A percentile compares a stretch with the other conserved stretches of the same genome.
phyloP scores from a whole-genome alignment of 2,797 vertebrate genomes.

The Melanotaenia trifasciata region DNA sequence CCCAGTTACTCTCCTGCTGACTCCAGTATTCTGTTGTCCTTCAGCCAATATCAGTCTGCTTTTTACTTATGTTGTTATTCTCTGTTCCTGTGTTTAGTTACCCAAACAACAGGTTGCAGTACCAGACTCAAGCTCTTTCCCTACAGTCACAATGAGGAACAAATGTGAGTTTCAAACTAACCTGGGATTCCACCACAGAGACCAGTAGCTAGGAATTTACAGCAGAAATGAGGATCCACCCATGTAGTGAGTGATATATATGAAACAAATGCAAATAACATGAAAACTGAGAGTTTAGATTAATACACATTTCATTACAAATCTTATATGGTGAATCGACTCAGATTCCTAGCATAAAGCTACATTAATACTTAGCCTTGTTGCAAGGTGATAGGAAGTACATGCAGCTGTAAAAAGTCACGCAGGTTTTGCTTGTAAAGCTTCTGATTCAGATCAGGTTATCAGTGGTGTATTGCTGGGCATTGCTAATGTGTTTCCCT shows the following conservation, averaged over 20 bases:
- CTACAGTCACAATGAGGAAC: conserved; percentile 91
- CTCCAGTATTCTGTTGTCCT: conserved; percentile 26
- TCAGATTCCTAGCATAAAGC: no score
- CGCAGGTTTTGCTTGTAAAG: no score
- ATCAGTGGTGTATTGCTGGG: no score
- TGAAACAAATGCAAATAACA: no score
- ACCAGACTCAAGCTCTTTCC: conserved; percentile 86
- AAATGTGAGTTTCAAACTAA: conserved; percentile 87
- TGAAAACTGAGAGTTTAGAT: no score
- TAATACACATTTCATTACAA: no score
- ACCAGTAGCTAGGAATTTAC: neutral
- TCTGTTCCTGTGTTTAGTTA: conserved; percentile 70
- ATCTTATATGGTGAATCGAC: no score
- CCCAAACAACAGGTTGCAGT: conserved; percentile 85
- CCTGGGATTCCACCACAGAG: neutral
- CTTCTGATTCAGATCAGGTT: no score
- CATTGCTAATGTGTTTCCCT: no score
- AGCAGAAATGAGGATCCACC: neutral
- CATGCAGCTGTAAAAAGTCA: no score
- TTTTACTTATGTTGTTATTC: conserved; percentile 36
- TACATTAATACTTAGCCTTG: no score
- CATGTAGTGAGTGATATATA: neutral
- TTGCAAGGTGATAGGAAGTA: no score
- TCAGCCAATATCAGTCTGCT: conserved; percentile 38
- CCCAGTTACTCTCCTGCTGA: conserved; percentile 15